A percentile compares a stretch with the other conserved stretches of the same genome.
These are phyloP conservation scores for Conus ventricosus DNA, from an alignment of 1,140 invertebrate species.

Conservation along the genomic window DNA sequence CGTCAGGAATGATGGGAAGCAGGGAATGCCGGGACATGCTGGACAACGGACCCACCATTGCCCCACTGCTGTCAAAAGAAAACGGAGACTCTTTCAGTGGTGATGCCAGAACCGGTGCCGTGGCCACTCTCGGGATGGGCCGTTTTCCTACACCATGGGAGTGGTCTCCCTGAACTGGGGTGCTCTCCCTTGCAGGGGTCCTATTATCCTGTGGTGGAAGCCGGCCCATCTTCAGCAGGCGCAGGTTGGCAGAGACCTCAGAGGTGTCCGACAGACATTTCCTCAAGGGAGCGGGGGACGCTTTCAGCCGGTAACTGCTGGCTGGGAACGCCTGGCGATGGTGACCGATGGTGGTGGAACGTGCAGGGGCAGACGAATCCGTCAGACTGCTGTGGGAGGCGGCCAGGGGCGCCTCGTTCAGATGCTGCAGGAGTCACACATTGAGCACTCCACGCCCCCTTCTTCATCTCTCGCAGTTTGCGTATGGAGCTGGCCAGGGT, in stretches of 20 bases:
- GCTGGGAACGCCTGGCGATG: no score
- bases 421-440: not conserved
- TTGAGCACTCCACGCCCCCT: not conserved
- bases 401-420: not conserved
- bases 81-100: not conserved
- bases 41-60: no score
- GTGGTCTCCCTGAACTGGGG: no score
- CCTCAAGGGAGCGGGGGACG: not conserved
- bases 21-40: no score
- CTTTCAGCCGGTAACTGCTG: not conserved
- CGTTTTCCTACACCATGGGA: not conserved
- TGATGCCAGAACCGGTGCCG: not conserved
- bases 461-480: not conserved
- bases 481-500: not conserved
- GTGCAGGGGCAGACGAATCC: not conserved
- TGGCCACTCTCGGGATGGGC: not conserved
- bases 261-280: not conserved
- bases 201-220: not conserved
- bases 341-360: no score
- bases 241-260: not conserved
- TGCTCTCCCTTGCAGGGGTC: not conserved
- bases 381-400: not conserved
- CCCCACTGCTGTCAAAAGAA: no score
- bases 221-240: not conserved
- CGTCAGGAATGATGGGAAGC: no score